These are phyloP conservation scores for Nothobranchius kuhntae DNA, from an alignment of 2,113 vertebrate species.

Conservation along the genomic window DNA sequence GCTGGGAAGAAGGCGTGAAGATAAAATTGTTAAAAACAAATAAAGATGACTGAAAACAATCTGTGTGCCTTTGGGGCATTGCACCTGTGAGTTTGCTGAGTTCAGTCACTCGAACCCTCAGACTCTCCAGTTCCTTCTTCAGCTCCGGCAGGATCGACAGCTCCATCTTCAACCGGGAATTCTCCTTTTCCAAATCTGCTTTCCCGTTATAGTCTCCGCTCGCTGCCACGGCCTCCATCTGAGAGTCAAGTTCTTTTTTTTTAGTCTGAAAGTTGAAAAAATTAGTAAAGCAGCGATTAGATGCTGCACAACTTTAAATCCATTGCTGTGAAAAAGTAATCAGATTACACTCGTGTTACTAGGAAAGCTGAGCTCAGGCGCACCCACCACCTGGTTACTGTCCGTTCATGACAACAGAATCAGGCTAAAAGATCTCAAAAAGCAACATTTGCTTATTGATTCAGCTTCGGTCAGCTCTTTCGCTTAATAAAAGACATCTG, in stretches of 20 bases:
- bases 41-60: too few species aligned
- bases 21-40: neutral
- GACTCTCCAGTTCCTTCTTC: conserved; percentile 74
- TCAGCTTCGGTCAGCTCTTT: too few species aligned
- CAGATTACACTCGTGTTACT: too few species aligned
- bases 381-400: too few species aligned
- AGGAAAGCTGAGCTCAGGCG: too few species aligned
- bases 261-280: conserved; percentile 53
- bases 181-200: conserved; percentile 68
- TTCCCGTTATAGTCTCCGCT: conserved; percentile 38
- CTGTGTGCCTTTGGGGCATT: neutral
- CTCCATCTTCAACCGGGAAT: conserved; percentile 67
- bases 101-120: conserved; percentile 71
- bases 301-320: neutral
- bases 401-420: too few species aligned
- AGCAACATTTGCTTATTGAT: too few species aligned
- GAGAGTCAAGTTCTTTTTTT: conserved; percentile 69
- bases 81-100: conserved; percentile 75
- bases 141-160: conserved; percentile 70
- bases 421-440: too few species aligned
- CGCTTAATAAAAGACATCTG: too few species aligned
- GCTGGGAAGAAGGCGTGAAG: conserved; percentile 31
- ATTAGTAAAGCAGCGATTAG: neutral
- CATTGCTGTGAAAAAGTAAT: too few species aligned
- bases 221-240: conserved; percentile 54